Base-by-base conservation (phyloP, 2,888 invertebrate genomes). In the Spodoptera picta region DNA sequence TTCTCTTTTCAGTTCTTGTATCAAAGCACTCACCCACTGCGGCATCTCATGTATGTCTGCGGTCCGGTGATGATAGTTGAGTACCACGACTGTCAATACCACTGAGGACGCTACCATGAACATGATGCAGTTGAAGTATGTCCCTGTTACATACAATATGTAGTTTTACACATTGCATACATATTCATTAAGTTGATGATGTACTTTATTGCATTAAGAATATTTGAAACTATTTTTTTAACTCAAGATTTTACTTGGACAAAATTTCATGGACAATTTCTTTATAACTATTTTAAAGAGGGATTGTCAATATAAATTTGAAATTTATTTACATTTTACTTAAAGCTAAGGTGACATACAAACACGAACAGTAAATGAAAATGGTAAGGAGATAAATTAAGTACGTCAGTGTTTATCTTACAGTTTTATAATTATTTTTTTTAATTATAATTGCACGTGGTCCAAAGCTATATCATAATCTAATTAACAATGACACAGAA, bases 41-140 rank as follows among this genome's bases (percentile, higher is more conserved):
- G 98, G 98, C 98, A 99, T 99, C 92, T 97, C 98, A 95, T 99
- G 98, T 88, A 98, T 99, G 90, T 99, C 99, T 69, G 99, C 98
- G 81, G 98, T 98, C 85, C 99, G 96, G 94, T 99, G 99, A 94
- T 99, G 99, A 94, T 98, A 99, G 95, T 99, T 99, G 80, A 99
- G 96, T 82, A 99, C 99, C 83, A 99, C 97, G 81, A 99, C 99
- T 59, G 99, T 99, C 86, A 99, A 96, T 83, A 99, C 98, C 92
- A 99, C 99, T 75, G 99, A 99, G 74, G 99, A 98, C 68, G 99
- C 99, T 95, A 99, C 99, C 99, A 99, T 99, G 95, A 99, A 98
- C 99, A 99, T 99, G 95, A 99, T 99, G 96, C 99, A 99, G 95
- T 99, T 99, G 97, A 99, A 99, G 96, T 99, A 99, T 83, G 99